Base-by-base conservation (phyloP, 1,140 invertebrate species). In the Zaprionus lachaisei region DNA sequence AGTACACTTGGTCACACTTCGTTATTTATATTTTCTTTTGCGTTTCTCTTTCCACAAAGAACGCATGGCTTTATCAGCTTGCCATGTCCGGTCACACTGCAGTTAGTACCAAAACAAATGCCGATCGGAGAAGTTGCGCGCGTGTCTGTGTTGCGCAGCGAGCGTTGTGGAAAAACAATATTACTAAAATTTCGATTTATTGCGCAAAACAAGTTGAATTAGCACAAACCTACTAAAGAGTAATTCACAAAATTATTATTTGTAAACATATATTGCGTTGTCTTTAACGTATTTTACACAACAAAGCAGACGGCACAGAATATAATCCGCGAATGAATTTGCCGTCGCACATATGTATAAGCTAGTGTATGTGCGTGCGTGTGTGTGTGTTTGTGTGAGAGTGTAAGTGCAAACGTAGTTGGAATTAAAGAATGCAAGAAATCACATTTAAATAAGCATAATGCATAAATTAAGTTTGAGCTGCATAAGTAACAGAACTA, bases 91-190 rank as follows among this genome's bases (percentile, higher is more conserved):
- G 73, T 66, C 73, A 77, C 73, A 77, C 61, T 77, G 38, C 20
- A 54, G 62, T 77, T 77, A 77, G 71, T 77, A 79, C 73, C 77
- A 79, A 79, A 79, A 79, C 77, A 79, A 79, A 76, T 74, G 77
- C 72, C 61, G 66, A 62, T 57, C 62, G 62, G 62, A 71, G 60
- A 49, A 71, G 77, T 79, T 58, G 77, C 61, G 61, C 72, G 73
- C 77, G 77, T 75, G 69, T 66, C 26, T 72, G 44, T 72, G 69
- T 66, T 55, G 69, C 74, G 74, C 74, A 62, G 74, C 74, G 61
- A 77, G 74, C 74, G 74, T 72, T 72, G 55, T 77, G 37, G 51
- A 64, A 65, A 72, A 77, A 66, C 60, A 65, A 31, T 58, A 70
- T 57, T 58, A 51, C 28, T 63, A 20, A 70, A 22, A 41, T 66